A percentile compares a stretch with the other conserved stretches of the same genome.
These are phyloP conservation scores for Hetaerina americana DNA, from an alignment of 1,140 invertebrate genomes.

Conservation along the genomic window DNA sequence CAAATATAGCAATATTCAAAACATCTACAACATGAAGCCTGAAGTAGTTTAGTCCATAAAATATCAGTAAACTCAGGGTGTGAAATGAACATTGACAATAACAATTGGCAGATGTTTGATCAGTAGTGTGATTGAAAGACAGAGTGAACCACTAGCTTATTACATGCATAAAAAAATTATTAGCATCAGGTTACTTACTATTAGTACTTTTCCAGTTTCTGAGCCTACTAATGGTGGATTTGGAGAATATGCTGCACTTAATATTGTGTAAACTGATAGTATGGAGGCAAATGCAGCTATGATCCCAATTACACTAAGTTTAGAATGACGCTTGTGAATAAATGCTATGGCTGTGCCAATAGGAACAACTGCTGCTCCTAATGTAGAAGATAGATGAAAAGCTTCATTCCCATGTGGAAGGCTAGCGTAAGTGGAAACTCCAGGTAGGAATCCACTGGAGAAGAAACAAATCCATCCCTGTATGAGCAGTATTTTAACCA, in stretches of 20 bases:
- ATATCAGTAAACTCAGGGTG: too few species aligned
- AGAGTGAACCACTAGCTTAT: too few species aligned
- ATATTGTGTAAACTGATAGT: neutral
- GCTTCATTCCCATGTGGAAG: conserved; percentile 70
- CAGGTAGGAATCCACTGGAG: conserved; percentile 64
- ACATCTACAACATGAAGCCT: too few species aligned
- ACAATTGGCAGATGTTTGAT: too few species aligned
- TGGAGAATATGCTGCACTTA: neutral
- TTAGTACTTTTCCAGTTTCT: neutral
- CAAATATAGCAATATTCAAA: too few species aligned
- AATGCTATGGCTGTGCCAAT: neutral
- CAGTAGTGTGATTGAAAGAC: too few species aligned
- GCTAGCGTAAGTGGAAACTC: conserved; percentile 77
- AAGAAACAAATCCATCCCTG: conserved; percentile 39
- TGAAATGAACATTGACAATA: too few species aligned
- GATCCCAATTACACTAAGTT: neutral
- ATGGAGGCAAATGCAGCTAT: neutral
- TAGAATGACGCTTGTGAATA: neutral
- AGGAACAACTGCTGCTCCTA: neutral
- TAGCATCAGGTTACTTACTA: too few species aligned
- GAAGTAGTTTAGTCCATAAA: too few species aligned
- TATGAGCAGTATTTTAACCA: conserved; percentile 18
- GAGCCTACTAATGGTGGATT: neutral
- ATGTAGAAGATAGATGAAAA: conserved; percentile 65
- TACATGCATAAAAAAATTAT: too few species aligned